Percentiles rank a stretch among this genome's conserved stretches.
These are phyloP conservation scores for Brachyptera putata DNA, from an alignment of 2,888 invertebrate genomes.

Conservation along the genomic window DNA sequence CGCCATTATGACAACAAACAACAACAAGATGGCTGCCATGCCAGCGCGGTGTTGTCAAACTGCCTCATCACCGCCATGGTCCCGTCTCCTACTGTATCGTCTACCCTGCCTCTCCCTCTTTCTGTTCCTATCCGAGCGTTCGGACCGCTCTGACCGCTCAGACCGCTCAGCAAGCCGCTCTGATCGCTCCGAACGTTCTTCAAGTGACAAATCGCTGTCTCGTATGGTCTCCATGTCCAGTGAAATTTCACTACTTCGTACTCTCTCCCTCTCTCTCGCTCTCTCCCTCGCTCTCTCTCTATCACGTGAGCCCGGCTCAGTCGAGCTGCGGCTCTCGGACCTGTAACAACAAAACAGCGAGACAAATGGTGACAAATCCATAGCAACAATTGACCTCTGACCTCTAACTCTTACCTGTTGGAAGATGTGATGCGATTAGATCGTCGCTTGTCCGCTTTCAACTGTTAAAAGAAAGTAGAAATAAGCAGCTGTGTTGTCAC, in stretches of 20 bases:
- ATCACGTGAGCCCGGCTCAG: conserved; percentile 33
- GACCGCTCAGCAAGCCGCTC: not conserved
- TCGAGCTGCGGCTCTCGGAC: conserved; percentile 15
- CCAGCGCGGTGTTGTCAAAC: conserved; percentile 57
- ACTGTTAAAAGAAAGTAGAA: no score
- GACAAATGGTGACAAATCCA: no score
- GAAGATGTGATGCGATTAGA: no score
- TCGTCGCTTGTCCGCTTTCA: no score
- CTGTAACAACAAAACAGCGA: not conserved
- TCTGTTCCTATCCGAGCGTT: conserved; percentile 34
- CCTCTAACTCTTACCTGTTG: no score
- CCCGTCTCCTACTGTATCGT: conserved; percentile 36
- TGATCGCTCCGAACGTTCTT: not conserved
- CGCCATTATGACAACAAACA: conserved; percentile 53
- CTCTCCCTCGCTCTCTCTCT: not conserved
- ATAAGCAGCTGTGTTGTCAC: no score
- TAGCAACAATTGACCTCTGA: no score
- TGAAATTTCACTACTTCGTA: conserved; percentile 33
- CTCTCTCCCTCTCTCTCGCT: not conserved
- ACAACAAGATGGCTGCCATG: conserved; percentile 53
- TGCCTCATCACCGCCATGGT: conserved; percentile 21
- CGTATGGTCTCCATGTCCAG: conserved; percentile 30
- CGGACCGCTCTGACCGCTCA: not conserved
- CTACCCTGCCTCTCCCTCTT: conserved; percentile 26
- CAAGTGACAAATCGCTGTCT: not conserved